phyloP scores from a whole-genome alignment of 1,140 invertebrate species.

The Psix sp. region DNA sequence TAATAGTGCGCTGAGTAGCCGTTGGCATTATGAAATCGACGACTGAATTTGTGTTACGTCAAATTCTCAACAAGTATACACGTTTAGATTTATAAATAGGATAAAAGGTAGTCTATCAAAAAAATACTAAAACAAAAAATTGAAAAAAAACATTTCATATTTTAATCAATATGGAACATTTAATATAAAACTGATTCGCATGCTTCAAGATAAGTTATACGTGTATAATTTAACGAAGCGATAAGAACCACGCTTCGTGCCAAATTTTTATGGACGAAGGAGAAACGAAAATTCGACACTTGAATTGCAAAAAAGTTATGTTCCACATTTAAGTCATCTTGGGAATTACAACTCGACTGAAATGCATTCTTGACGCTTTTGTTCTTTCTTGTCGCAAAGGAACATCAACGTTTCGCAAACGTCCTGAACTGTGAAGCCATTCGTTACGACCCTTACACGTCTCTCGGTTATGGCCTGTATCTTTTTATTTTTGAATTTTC shows the following conservation, averaged over 20 bases:
- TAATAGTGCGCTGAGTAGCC: conserved; percentile 44
- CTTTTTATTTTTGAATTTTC: conserved; percentile 56
- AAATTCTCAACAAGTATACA: too few relatives aligned
- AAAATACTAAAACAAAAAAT: conserved; percentile 6
- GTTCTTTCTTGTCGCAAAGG: conserved; percentile 39
- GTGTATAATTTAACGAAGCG: conserved; percentile 9
- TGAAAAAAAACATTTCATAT: background rate
- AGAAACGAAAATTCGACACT: conserved; percentile 19
- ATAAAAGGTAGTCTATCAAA: too few relatives aligned
- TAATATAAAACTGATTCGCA: conserved; percentile 8
- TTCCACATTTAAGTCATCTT: conserved; percentile 17
- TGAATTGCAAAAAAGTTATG: conserved; percentile 35
- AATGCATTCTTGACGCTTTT: conserved; percentile 58
- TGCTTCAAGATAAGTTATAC: conserved; percentile 14
- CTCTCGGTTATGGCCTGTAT: conserved; percentile 51
- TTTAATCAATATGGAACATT: too few relatives aligned
- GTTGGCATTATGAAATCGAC: conserved; percentile 48
- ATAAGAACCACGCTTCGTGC: too few relatives aligned
- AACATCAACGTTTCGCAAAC: conserved; percentile 30
- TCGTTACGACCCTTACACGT: conserved; percentile 57
- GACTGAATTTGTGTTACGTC: conserved; percentile 38
- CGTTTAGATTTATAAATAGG: too few relatives aligned
- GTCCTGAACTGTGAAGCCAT: conserved; percentile 32
- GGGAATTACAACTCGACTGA: conserved; percentile 34
- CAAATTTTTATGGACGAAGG: conserved; percentile 5